Evolutionary conservation across 2,888 invertebrate genomes (phyloP), one percentile per base, ranked within the genome.

Genomic region (Lathronympha strigana): DNA sequence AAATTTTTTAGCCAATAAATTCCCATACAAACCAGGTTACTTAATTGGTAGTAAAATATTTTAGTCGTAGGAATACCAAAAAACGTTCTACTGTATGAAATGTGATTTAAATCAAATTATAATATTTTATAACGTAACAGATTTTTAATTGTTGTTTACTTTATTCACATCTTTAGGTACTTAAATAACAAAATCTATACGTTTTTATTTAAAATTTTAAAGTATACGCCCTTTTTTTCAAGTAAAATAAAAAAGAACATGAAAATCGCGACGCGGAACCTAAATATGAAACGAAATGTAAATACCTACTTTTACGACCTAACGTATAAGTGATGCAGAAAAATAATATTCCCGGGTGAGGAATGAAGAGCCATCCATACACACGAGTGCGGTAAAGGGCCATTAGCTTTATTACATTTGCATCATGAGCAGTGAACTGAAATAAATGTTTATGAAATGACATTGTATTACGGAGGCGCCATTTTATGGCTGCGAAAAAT

Each of bases 331-430:
- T 54, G 51, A 66, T 40, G 66, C 66, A 49, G 61, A 63, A 54
- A 82, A 80, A 84, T 84, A 82, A 84, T 84, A 84, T 81, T 85
- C 82, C 80, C 80, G 80, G 80, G 72, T 76, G 73, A 74, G 69
- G 75, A 75, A 77, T 77, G 78, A 80, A 81, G 82, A 78, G 80
- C 73, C 77, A 75, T 75, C 78, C 76, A 77, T 72, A 76, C 81
- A 80, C 78, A 78, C 75, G 76, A 83, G 81, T 77, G 76, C 71
- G 70, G 68, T 66, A 69, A 82, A 81, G 76, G 74, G 81, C 77
- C 86, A 87, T 87, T 87, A 87, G 72, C 80, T 82, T 85, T 88
- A 88, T 87, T 87, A 87, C 87, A 87, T 87, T 88, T 83, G 86
- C 87, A 88, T 87, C 82, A 83, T 79, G 80, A 80, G 79, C 82